phyloP scores from a whole-genome alignment of 2,113 vertebrate genomes.

The Bombycilla garrulus region DNA sequence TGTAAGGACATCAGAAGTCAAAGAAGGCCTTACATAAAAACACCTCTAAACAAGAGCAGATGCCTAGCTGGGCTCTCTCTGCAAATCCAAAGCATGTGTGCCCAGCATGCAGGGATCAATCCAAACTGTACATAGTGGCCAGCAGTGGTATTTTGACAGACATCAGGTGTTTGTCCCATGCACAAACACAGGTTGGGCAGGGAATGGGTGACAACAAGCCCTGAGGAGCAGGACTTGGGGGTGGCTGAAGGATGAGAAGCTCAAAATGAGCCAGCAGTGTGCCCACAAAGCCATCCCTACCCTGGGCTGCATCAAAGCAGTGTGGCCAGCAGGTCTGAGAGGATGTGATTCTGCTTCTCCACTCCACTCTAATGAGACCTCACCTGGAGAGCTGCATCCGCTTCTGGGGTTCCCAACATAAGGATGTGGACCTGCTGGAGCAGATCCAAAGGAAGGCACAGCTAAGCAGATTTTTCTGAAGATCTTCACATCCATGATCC shows the following conservation, averaged over 20 bases:
- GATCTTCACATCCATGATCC: neutral
- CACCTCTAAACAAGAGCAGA: neutral
- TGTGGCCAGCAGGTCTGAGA: neutral
- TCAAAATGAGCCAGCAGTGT: neutral
- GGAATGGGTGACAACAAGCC: neutral
- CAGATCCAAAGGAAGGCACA: neutral
- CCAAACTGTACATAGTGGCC: neutral
- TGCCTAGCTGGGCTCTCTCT: neutral
- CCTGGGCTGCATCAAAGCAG: neutral
- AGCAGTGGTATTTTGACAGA: neutral
- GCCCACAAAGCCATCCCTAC: neutral
- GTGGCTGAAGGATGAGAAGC: neutral
- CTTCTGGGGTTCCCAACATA: neutral
- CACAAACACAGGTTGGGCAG: neutral
- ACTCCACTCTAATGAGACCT: neutral
- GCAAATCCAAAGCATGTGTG: neutral
- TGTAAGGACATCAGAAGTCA: neutral
- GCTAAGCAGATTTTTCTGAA: neutral
- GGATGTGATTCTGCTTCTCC: neutral
- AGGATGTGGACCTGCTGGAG: neutral
- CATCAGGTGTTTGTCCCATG: neutral
- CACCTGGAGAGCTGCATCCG: neutral
- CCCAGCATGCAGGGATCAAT: neutral
- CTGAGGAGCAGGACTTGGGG: neutral
- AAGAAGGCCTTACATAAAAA: neutral